phyloP scores from a whole-genome alignment of 35 echinoderm and acorn worm genomes.

The Eucidaris tribuloides region DNA sequence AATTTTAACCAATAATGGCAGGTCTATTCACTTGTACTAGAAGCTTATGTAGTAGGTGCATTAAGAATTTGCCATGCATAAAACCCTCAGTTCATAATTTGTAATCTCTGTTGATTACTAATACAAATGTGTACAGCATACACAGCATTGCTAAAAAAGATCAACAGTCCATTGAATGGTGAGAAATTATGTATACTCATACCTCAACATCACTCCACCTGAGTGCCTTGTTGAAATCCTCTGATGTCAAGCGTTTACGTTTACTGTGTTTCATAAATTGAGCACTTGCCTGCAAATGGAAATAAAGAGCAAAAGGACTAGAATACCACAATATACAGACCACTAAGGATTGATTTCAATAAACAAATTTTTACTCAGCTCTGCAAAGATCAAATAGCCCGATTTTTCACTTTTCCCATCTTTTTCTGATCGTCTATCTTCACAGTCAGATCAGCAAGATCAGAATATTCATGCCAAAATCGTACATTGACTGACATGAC shows the following conservation, averaged over 20 bases:
- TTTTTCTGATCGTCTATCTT: not conserved
- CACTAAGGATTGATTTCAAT: not conserved
- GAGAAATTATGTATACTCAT: not conserved
- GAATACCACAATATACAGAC: not conserved
- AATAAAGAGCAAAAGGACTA: not conserved
- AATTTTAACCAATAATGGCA: no score
- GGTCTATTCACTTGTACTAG: no score
- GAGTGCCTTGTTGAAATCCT: constrained; percentile 96
- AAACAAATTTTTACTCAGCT: not conserved
- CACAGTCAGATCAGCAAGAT: not conserved
- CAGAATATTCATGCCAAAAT: not conserved
- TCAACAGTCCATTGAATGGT: no score
- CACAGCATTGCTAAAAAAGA: no score
- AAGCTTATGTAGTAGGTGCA: no score
- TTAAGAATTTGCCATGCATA: no score
- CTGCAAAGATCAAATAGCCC: not conserved
- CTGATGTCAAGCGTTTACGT: constrained; percentile 65
- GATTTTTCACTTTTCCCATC: no score
- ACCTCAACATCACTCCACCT: constrained; percentile 99
- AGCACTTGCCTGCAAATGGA: constrained; percentile 71
- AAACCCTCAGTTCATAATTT: not conserved
- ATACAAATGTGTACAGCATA: not conserved
- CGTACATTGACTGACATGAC: not conserved
- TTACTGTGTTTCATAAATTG: constrained; percentile 99
- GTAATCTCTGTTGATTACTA: not conserved